Evolutionary conservation across 2,113 vertebrate genomes (phyloP), one percentile per base, ranked within the genome.

Genomic region (Sinocyclocheilus anshuiensis): DNA sequence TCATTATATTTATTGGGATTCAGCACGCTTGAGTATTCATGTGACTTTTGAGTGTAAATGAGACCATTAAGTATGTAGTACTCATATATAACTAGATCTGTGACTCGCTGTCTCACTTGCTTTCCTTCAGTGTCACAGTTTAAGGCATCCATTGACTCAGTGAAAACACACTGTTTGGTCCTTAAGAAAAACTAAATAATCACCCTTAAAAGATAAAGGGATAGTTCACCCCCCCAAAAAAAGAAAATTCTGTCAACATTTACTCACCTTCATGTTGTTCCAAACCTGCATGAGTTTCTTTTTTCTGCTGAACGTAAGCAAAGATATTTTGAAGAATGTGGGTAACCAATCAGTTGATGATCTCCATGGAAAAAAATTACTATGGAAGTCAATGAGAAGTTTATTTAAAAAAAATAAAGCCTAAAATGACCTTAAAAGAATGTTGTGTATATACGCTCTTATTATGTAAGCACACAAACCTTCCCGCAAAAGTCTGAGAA

Each of bases 41-140:
- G 72, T 88, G 80, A 87, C 84, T 86, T 84, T 87, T 89, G 72
- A 8, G 63, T 88, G 90, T 82, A 91, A 92, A 93, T 92, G 88
- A 88, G 92, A 90, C 89, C 83, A 92, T 80, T 1, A 72, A 86
- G 81, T 29, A 39, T 53, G 76, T 71, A 39, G 39, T 39, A 39
- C 5, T 39, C 6, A 39, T 39, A 7, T 20, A 63, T 9, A 22
- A 53, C 7, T n/a, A n/a, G 20, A 12, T 75, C 53, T 59, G 67
- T 87, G 90, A 86, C 87, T 91, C 91, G 89, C 90, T 88, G 89
- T 86, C 83, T 88, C 77, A 55, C 12, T 86, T 77, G 87, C 83
- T 71, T 86, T 74, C 4, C 88, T 87, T 65, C 33, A 15, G 48
- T 71, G 55, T 29, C 9, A 63, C 75, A 86, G 90, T 88, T 80